Evolutionary conservation across 1,140 invertebrate species (phyloP).

Genomic region (Orussus abietinus): DNA sequence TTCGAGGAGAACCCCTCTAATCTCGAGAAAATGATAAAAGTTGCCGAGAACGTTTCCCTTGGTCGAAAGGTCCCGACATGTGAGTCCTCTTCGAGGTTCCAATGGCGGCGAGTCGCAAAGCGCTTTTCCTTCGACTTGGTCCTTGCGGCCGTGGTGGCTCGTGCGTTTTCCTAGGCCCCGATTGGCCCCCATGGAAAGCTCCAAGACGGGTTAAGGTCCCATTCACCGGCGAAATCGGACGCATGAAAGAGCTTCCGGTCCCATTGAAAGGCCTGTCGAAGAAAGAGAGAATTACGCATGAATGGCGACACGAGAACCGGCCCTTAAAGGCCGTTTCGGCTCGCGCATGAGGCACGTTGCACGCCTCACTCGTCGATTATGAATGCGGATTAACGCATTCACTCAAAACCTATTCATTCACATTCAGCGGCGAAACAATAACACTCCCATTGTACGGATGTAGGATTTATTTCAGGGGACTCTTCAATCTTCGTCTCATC

Average conservation of each 20-base stretch:
- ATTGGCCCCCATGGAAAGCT: not conserved
- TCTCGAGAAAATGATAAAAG: too few relatives aligned
- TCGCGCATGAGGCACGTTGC: constrained; percentile 15
- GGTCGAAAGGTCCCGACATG: not conserved
- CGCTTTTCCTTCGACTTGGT: not conserved
- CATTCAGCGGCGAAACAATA: constrained; percentile 23
- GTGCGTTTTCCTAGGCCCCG: not conserved
- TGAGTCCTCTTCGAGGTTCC: not conserved
- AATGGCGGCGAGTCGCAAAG: not conserved
- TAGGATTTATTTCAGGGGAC: constrained; percentile 10
- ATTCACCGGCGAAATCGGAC: constrained; percentile 35
- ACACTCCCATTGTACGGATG: constrained; percentile 10
- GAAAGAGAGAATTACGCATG: constrained; percentile 42
- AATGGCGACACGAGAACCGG: constrained; percentile 22
- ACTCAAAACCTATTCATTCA: constrained; percentile 25
- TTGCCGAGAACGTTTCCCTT: too few relatives aligned
- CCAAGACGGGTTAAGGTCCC: not conserved
- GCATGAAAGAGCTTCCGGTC: constrained; percentile 46
- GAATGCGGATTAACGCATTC: constrained; percentile 44
- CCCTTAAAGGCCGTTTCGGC: constrained; percentile 16
- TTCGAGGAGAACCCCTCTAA: too few relatives aligned
- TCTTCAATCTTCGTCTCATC: not conserved
- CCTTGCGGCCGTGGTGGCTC: not conserved
- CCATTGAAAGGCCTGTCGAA: constrained; percentile 30
- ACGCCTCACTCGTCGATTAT: constrained; percentile 28